A percentile compares a stretch with the other conserved stretches of the same genome.
phyloP scores from a whole-genome alignment of 2,113 vertebrate species.

The Prinia subflava region DNA sequence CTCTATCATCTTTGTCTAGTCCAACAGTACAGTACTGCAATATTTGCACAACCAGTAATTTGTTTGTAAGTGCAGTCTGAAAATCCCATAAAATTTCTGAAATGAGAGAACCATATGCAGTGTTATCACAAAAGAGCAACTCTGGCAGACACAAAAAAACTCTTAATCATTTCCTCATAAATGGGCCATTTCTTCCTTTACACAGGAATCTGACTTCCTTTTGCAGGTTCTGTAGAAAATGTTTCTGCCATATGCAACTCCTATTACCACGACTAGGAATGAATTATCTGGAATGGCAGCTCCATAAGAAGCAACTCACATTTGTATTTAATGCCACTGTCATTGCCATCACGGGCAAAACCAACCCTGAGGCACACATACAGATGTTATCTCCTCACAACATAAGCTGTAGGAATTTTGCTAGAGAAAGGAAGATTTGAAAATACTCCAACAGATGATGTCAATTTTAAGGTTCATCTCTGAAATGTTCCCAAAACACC shows the following conservation, averaged over 20 bases:
- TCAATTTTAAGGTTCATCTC: not conserved
- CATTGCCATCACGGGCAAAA: not conserved
- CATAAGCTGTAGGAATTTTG: not conserved
- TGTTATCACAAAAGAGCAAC: not conserved
- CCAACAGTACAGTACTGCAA: not conserved
- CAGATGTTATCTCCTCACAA: not conserved
- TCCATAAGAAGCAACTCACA: not conserved
- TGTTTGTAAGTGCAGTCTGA: not conserved
- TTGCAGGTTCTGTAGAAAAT: not conserved
- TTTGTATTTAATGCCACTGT: not conserved
- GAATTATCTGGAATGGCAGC: not conserved
- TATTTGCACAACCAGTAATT: not conserved
- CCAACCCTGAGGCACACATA: not conserved
- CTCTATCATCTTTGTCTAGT: not conserved
- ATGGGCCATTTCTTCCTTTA: not conserved
- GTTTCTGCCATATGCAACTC: not conserved
- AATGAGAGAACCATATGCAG: not conserved
- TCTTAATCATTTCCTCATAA: not conserved
- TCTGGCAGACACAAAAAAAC: not conserved
- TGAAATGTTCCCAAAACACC: not conserved
- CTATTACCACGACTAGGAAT: not conserved
- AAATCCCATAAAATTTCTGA: not conserved
- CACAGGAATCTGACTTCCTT: not conserved
- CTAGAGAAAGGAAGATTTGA: not conserved
- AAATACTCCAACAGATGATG: not conserved